These are phyloP conservation scores for Sebastolobus alascanus DNA, from an alignment of 2,797 vertebrate species.

Conservation along the genomic window DNA sequence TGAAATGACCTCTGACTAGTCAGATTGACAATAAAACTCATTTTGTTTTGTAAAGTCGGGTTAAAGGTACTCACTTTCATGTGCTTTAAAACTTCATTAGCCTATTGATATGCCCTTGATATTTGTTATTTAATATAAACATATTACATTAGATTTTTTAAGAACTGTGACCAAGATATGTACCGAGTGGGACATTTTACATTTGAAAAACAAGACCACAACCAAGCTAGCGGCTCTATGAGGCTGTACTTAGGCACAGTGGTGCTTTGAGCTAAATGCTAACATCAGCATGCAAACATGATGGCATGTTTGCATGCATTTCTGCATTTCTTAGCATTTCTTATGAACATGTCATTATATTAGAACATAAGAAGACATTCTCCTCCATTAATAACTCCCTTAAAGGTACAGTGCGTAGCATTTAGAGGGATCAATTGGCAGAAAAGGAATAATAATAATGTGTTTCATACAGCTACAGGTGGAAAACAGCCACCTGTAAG, in stretches of 20 bases:
- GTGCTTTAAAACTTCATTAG: not conserved
- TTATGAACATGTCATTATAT: not conserved
- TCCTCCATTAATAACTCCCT: not conserved
- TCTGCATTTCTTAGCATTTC: not conserved
- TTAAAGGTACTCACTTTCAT: not conserved
- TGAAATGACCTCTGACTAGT: not conserved
- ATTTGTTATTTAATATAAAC: not conserved
- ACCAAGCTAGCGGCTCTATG: too few relatives aligned
- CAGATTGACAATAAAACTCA: not conserved
- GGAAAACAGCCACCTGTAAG: not conserved
- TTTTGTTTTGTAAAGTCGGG: not conserved
- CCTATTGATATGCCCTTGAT: not conserved
- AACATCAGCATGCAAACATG: too few relatives aligned
- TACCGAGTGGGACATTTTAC: too few relatives aligned
- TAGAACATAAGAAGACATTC: not conserved
- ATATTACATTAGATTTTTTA: too few relatives aligned
- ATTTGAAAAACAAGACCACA: too few relatives aligned
- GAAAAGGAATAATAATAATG: too few relatives aligned
- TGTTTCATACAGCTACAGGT: not conserved
- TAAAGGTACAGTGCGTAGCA: too few relatives aligned
- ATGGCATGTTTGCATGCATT: too few relatives aligned
- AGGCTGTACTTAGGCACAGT: too few relatives aligned
- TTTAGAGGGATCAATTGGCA: fast-evolving
- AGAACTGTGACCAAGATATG: too few relatives aligned
- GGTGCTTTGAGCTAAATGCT: too few relatives aligned